phyloP scores from a whole-genome alignment of 2,113 vertebrate species.

The Chloroceryle aenea region DNA sequence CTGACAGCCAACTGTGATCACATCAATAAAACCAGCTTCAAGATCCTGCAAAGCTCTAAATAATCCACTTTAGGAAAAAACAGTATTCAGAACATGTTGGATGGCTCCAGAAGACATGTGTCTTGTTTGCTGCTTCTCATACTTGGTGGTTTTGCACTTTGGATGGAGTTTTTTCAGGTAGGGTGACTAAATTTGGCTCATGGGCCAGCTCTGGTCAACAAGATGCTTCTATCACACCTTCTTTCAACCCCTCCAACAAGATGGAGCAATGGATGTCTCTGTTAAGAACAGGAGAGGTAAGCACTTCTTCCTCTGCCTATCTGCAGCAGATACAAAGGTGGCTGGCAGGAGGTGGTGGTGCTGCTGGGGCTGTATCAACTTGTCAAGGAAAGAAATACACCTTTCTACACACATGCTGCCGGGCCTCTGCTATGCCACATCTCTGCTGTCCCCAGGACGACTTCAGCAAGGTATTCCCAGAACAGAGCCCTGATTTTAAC shows the following conservation, averaged over 20 bases:
- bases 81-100: neutral
- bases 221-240: neutral
- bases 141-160: neutral
- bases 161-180: neutral
- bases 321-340: neutral
- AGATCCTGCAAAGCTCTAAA: neutral
- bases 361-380: neutral
- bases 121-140: neutral
- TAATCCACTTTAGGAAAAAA: neutral
- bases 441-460: neutral
- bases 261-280: neutral
- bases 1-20: neutral
- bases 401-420: neutral
- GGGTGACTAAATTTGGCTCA: neutral
- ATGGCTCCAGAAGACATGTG: fast-evolving
- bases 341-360: neutral
- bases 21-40: neutral
- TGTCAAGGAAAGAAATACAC: fast-evolving
- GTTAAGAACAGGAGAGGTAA: neutral
- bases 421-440: neutral
- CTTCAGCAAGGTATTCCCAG: neutral
- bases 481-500: neutral
- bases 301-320: neutral
- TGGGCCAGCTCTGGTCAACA: neutral
- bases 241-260: neutral